Evolutionary conservation across 2,888 invertebrate genomes (phyloP), one percentile per base, ranked within the genome.

Genomic region (Stenodera caucasica): DNA sequence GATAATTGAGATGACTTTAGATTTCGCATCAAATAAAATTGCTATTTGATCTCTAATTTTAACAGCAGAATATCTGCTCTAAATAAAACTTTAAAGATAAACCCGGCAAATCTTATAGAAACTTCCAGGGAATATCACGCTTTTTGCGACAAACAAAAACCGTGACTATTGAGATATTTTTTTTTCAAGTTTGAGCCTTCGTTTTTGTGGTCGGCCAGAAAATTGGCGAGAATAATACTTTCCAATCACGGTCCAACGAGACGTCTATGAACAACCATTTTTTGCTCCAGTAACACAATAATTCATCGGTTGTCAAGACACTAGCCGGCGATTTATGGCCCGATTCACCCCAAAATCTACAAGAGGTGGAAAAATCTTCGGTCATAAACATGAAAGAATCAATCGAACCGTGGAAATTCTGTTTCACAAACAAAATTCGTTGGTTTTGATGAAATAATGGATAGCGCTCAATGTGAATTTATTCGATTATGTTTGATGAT

Each of bases 251-350:
- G 21, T 23, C 45, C 12, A 45, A 45, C 23, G 9, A 11, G 40
- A 18, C 18, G 11, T 21, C 40, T 40, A 40, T 40, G 21, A 45
- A n/a, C 11, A 45, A 23, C 23, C 45, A 45, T 45, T 45, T 45
- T 45, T 40, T 40, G 2, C 9, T 4, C 12, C 40, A 18, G 1
- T 18, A 45, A 45, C 11, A 23, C 45, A 45, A 45, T 45, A 45
- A 45, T 45, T 45, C 45, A 45, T 45, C 45, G 5, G 21, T n/a
- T 23, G 45, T 45, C 45, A 45, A 45, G 21, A 45, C 45, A 45
- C 45, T 45, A 11, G 5, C 9, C n/a, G 23, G n/a, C 45, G 21
- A 45, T 45, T 45, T 45, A 45, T 45, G 11, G 8, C 45, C 18
- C 45, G 15, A 45, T 45, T 45, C 21, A 4, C 21, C 23, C 18